Conservation (phyloP, 2,888 invertebrate species). For the Idaea biselata region DNA sequence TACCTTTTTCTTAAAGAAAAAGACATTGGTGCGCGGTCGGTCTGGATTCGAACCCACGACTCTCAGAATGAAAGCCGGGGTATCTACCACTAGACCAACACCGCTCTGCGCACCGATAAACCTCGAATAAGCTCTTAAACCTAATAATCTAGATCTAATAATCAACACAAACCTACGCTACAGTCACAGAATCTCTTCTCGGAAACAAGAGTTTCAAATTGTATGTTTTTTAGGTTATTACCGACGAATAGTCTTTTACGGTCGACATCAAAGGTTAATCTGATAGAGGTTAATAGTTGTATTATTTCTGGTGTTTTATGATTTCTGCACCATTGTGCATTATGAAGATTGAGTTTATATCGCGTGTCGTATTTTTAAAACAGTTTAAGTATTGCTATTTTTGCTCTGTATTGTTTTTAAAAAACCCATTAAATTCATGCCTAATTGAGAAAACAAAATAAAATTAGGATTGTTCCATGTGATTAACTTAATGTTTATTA, state of each 20-base stretch:
- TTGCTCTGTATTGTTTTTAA: no score
- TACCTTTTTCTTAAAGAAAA: no score
- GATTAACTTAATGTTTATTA: no score
- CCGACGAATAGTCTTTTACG: slow-evolving; percentile 15
- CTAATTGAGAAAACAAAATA: no score
- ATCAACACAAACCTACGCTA: neutral
- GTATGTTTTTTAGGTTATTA: neutral
- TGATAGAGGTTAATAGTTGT: slow-evolving; percentile 28
- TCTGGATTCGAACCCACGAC: no score
- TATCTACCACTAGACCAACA: no score
- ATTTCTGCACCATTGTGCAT: slow-evolving; percentile 8
- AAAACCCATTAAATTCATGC: no score
- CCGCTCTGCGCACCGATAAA: no score
- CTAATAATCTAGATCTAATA: neutral
- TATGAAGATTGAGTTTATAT: neutral
- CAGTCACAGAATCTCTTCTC: neutral
- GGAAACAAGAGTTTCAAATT: slow-evolving; percentile 9
- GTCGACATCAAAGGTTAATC: slow-evolving; percentile 25
- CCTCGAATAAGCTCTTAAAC: neutral
- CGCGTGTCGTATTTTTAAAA: neutral
- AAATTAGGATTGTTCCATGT: no score
- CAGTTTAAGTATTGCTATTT: neutral
- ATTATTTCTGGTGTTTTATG: slow-evolving; percentile 27
- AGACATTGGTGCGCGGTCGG: no score
- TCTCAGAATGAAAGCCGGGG: no score